phyloP scores from a whole-genome alignment of 2,888 invertebrate genomes.

The Heliconius cydno region DNA sequence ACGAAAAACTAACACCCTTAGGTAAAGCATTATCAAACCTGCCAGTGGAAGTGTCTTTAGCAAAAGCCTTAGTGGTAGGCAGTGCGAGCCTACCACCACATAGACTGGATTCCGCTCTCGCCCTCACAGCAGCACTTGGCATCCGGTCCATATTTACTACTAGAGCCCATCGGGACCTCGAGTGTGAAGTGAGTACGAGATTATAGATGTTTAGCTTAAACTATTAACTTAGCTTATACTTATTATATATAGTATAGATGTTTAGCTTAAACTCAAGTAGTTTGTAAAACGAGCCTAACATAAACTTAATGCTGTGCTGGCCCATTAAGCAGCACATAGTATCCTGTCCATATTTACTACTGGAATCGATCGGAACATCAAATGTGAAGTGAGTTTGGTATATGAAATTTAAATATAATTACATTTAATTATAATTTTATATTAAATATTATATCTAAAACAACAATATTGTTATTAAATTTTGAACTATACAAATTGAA shows the following conservation, averaged over 20 bases:
- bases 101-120: constrained; percentile 87
- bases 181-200: constrained; percentile 39
- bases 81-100: constrained; percentile 94
- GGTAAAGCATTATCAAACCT: constrained; percentile 94
- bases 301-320: constrained; percentile 87
- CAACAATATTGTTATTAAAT: no score
- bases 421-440: no score
- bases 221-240: no score
- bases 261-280: constrained; percentile 48
- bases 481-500: no score
- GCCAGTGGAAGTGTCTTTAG: constrained; percentile 97
- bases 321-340: constrained; percentile 94
- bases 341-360: constrained; percentile 97
- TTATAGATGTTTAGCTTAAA: no score
- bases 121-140: constrained; percentile 95
- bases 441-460: no score
- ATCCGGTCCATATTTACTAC: constrained; percentile 97
- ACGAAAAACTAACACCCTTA: constrained; percentile 92
- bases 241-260: no score
- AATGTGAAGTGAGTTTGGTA: constrained; percentile 33
- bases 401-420: not conserved
- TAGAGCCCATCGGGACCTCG: constrained; percentile 80
- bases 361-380: constrained; percentile 78
- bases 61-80: constrained; percentile 97
- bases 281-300: constrained; percentile 95